These are phyloP conservation scores for Rhopalosiphum padi DNA, from an alignment of 1,140 invertebrate genomes.

Conservation along the genomic window DNA sequence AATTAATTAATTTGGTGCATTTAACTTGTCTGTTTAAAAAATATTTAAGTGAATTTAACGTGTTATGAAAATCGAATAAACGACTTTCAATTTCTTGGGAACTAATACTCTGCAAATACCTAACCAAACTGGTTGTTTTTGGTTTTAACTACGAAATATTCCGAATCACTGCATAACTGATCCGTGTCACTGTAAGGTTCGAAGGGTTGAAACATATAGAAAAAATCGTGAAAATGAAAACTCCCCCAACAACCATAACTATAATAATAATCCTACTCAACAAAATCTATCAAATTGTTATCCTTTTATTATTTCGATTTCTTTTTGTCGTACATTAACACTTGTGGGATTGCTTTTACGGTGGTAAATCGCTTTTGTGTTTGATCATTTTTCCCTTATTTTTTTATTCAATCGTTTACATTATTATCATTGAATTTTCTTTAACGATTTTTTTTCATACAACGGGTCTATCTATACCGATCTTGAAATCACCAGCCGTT, in stretches of 20 bases:
- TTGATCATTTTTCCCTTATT: background rate
- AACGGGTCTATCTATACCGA: background rate
- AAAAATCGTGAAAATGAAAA: background rate
- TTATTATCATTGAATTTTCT: conserved; percentile 35
- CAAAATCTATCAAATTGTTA: conserved; percentile 30
- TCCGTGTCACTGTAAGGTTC: background rate
- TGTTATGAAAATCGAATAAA: background rate
- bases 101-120: background rate
- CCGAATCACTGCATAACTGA: background rate
- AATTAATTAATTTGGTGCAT: background rate
- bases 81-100: background rate
- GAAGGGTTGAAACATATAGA: background rate
- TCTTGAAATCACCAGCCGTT: conserved; percentile 48
- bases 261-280: background rate
- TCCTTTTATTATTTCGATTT: conserved; percentile 23
- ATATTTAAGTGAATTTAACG: background rate
- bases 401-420: background rate
- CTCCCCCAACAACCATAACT: background rate
- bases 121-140: background rate
- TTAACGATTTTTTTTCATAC: background rate
- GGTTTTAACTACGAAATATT: background rate
- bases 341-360: conserved; percentile 35
- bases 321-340: conserved; percentile 22
- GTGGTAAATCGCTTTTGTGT: background rate
- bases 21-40: background rate